Base-by-base conservation (phyloP, 2,888 invertebrate species). In the Cecidostiba fungosa region DNA sequence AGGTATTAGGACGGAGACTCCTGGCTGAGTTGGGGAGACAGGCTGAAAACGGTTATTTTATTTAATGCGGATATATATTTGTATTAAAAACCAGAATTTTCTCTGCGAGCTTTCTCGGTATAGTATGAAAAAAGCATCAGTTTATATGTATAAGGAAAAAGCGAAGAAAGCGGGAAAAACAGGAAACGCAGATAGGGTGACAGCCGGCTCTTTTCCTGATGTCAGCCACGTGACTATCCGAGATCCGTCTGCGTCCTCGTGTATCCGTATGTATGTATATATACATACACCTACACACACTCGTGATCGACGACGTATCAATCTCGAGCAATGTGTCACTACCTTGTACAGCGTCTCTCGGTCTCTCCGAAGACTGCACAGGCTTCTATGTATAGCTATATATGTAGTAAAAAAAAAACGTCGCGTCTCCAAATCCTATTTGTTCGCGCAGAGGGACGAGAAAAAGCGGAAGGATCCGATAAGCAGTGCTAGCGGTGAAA, bases 161-260 rank as follows among this genome's bases (percentile, higher is more conserved):
- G 72, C 39, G 39, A 39, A 39, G 72, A 72, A 72, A 23, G 19
- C 10, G 10, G 0, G 90, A 91, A 90, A 91, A 66, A 66, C 91
- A 92, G 92, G 43, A 47, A 19, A 29, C 43, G 62, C 73, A 36
- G 80, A 19, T 36, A 70, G 77, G 47, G 91, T 92, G 93, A 92
- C 92, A 91, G 90, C 36, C 70, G n/a, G 6, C 74, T 74, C 77
- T 83, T 36, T 62, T 76, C 29, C 32, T 23, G 32, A 47, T 29
- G 69, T 54, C 79, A 69, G n/a, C 54, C 47, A 16, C 80, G 84
- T n/a, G 70, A 59, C 77, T 43, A 85, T 72, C 39, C 62, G 50
- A 59, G 83, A 83, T 83, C 78, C 73, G 84, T 78, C 72, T 78
- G 39, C 77, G 47, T 69, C 72, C 77, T 78, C 72, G 32, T 72